phyloP scores from a whole-genome alignment of 2,888 invertebrate genomes.

The Agrotis exclamationis region DNA sequence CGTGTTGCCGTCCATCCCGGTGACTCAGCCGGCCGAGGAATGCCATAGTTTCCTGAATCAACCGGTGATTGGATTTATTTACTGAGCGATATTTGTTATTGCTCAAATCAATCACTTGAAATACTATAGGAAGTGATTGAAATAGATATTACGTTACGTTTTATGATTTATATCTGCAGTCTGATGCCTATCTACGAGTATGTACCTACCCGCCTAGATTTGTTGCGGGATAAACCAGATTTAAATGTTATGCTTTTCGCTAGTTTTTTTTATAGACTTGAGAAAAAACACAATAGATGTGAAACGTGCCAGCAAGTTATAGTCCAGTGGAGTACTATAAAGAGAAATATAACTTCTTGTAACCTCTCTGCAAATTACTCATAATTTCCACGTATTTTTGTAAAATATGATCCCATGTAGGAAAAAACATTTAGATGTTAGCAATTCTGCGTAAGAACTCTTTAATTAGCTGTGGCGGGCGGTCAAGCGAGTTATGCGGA shows the following conservation, averaged over 20 bases:
- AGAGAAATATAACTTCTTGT: slow-evolving; percentile 11
- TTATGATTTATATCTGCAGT: not conserved
- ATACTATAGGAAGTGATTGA: slow-evolving; percentile 11
- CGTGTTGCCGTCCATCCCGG: slow-evolving; percentile 48
- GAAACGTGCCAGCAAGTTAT: not conserved
- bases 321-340: not conserved
- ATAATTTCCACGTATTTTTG: slow-evolving; percentile 39
- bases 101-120: slow-evolving; percentile 6
- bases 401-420: slow-evolving; percentile 51
- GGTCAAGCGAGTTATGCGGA: slow-evolving; percentile 85
- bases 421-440: slow-evolving; percentile 61
- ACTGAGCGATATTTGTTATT: slow-evolving; percentile 56
- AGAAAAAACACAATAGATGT: no score
- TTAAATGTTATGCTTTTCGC: not conserved
- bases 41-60: slow-evolving; percentile 83
- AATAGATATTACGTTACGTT: not conserved
- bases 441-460: slow-evolving; percentile 63
- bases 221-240: not conserved
- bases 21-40: slow-evolving; percentile 78
- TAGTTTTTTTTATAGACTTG: no score
- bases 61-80: slow-evolving; percentile 68
- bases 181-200: no score
- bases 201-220: not conserved
- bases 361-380: slow-evolving; percentile 27
- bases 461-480: slow-evolving; percentile 71